Base-by-base conservation (phyloP, 2,888 invertebrate genomes). In the Caradrina kadenii region DNA sequence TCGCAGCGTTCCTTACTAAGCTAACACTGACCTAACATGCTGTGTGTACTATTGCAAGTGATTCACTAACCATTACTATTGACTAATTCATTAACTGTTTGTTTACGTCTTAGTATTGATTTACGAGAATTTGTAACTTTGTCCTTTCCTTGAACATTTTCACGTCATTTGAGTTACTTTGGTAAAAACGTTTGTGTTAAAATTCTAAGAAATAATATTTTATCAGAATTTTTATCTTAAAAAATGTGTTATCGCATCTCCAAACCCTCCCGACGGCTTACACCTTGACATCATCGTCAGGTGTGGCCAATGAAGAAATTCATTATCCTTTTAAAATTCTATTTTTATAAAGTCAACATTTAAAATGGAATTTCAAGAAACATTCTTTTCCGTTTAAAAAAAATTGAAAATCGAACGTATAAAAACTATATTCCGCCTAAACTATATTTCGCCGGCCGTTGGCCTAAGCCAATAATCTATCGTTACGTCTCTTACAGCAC, bases 401-500 rank as follows among this genome's bases (percentile, higher is more conserved):
- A 60, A 13, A 8, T 17, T 17, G 0, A 21, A 21, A 4, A 17
- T 8, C 8, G 35, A 35, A 35, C 35, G 35, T 31, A 7, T 31
- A 4, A 39, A 39, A 39, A 39, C 35, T 5, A 35, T 5, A 31
- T 54, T 54, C 13, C 13, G n/a, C n/a, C n/a, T n/a, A n/a, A n/a
- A n/a, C n/a, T n/a, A n/a, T n/a, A n/a, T n/a, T n/a, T n/a, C n/a
- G n/a, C n/a, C n/a, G n/a, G n/a, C n/a, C n/a, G n/a, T n/a, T n/a
- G n/a, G n/a, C n/a, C 10, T 8, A 19, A 4, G 11, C 11, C 2
- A n/a, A 15, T 31, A 55, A 70, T 21, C 19, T 54, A 3, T 39
- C 6, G 19, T 0, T 3, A 13, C 6, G 31, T 21, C 52, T 75
- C 22, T 95, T 96, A 59, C 95, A 98, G 98, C 92, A 98, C 98